Percentiles rank a stretch among this genome's conserved stretches.
These are phyloP conservation scores for Calliphora vicina DNA, from an alignment of 1,140 invertebrate genomes.

Conservation along the genomic window DNA sequence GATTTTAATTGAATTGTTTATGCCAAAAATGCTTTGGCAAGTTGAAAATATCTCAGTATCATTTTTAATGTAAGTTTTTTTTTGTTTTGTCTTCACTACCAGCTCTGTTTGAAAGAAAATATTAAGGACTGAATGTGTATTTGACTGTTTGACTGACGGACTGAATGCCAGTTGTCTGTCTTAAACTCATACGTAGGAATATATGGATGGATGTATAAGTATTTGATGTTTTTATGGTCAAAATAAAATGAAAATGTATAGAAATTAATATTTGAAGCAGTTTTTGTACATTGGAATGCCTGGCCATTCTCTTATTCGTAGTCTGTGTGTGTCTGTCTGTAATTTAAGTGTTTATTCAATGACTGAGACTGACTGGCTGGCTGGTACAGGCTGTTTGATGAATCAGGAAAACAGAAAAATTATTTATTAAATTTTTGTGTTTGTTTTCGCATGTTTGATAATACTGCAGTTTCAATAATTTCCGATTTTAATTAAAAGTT, in stretches of 20 bases:
- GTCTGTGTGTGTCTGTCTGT: not conserved
- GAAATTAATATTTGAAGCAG: not conserved
- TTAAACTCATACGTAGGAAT: not conserved
- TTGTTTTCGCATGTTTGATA: not conserved
- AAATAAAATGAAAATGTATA: not conserved
- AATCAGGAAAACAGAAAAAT: too few species aligned
- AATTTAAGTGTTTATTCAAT: not conserved
- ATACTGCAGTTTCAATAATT: too few species aligned
- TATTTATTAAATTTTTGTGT: not conserved
- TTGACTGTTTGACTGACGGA: not conserved
- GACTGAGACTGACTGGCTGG: not conserved
- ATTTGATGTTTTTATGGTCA: not conserved
- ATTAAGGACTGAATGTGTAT: not conserved
- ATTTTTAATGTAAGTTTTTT: not conserved
- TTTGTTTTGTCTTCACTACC: not conserved
- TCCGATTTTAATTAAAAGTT: not conserved
- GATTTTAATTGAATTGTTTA: slow-evolving; percentile 17
- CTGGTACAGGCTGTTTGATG: too few species aligned
- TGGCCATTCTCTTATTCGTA: too few species aligned
- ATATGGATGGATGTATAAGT: too few species aligned
- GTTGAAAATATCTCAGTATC: not conserved
- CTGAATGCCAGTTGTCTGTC: not conserved
- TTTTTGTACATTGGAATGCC: not conserved
- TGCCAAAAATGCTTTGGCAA: slow-evolving; percentile 12
- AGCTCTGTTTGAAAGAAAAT: not conserved